phyloP scores from a whole-genome alignment of 2,888 invertebrate species.

The Galerucella nymphaeae region DNA sequence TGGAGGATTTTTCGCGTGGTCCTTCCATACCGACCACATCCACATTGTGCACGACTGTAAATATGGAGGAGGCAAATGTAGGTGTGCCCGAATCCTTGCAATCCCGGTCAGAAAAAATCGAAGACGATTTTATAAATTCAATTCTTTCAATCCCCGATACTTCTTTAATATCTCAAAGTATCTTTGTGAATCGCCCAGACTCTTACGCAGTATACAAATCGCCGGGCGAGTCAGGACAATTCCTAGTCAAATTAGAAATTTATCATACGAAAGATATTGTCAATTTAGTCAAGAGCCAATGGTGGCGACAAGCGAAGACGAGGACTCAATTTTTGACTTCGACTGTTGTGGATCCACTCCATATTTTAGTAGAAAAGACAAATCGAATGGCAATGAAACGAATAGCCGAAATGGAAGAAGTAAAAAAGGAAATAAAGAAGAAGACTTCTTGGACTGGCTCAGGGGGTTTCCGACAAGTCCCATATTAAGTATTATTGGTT shows the following conservation, averaged over 20 bases:
- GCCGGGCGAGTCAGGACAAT: constrained; percentile 16
- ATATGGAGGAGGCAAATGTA: constrained; percentile 13
- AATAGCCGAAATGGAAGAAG: constrained; percentile 17
- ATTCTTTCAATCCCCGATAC: constrained; percentile 11
- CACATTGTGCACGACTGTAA: constrained; percentile 22
- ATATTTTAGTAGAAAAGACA: constrained; percentile 12
- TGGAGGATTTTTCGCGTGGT: constrained; percentile 17
- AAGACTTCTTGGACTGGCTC: constrained; percentile 27
- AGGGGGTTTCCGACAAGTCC: constrained; percentile 28
- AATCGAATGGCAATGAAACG: constrained; percentile 10
- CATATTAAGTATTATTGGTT: constrained; percentile 24
- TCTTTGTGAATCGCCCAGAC: constrained; percentile 13
- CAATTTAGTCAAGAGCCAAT: constrained; percentile 24
- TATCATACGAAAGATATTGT: constrained; percentile 28
- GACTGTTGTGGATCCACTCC: constrained; percentile 29
- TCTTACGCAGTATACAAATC: background rate
- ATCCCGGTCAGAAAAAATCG: constrained; percentile 7
- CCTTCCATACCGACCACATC: constrained; percentile 22
- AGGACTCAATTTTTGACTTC: constrained; percentile 29
- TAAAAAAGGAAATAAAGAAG: constrained; percentile 32
- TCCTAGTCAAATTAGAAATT: constrained; percentile 22
- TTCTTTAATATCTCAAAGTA: constrained; percentile 23
- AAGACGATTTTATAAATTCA: constrained; percentile 13
- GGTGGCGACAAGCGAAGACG: constrained; percentile 28
- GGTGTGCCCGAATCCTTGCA: constrained; percentile 10